Percentiles rank a stretch among this genome's conserved stretches.
phyloP scores from a whole-genome alignment of 1,140 invertebrate genomes.

The Bombus turneri region DNA sequence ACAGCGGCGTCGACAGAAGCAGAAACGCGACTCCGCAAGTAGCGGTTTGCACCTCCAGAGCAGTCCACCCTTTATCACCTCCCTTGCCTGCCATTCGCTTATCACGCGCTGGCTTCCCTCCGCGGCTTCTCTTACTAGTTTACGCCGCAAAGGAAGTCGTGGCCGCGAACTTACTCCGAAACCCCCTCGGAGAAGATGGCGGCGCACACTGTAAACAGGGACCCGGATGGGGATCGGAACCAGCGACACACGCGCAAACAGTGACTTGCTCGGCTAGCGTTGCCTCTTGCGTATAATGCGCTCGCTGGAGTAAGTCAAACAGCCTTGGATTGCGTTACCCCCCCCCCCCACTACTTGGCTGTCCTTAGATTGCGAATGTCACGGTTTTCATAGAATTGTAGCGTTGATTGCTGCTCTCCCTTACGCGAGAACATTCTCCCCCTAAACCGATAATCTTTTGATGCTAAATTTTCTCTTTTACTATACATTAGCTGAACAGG shows the following conservation, averaged over 20 bases:
- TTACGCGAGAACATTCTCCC: too few species aligned
- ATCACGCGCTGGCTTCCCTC: conserved; percentile 12
- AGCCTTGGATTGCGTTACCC: conserved; percentile 24
- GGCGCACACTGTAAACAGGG: conserved; percentile 58
- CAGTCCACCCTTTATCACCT: not conserved
- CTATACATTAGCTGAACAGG: too few species aligned
- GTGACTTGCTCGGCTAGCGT: conserved; percentile 43
- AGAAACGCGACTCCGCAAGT: conserved; percentile 7
- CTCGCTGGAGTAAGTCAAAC: conserved; percentile 57
- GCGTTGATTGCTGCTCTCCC: not conserved
- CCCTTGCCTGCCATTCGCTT: conserved; percentile 37
- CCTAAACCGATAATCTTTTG: too few species aligned
- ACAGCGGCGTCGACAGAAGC: conserved; percentile 33
- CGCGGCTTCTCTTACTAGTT: conserved; percentile 37
- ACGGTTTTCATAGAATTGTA: not conserved
- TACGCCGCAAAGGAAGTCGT: conserved; percentile 56
- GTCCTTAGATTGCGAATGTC: not conserved
- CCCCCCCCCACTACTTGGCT: not conserved
- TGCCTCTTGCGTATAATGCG: conserved; percentile 52
- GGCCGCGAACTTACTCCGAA: conserved; percentile 49
- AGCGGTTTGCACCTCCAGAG: not conserved
- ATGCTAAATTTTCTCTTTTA: too few species aligned
- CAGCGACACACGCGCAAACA: conserved; percentile 41
- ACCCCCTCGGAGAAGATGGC: conserved; percentile 36
- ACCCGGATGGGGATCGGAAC: conserved; percentile 56